Base-by-base conservation (phyloP, 2,797 vertebrate species). In the Sylvilagus floridanus region DNA sequence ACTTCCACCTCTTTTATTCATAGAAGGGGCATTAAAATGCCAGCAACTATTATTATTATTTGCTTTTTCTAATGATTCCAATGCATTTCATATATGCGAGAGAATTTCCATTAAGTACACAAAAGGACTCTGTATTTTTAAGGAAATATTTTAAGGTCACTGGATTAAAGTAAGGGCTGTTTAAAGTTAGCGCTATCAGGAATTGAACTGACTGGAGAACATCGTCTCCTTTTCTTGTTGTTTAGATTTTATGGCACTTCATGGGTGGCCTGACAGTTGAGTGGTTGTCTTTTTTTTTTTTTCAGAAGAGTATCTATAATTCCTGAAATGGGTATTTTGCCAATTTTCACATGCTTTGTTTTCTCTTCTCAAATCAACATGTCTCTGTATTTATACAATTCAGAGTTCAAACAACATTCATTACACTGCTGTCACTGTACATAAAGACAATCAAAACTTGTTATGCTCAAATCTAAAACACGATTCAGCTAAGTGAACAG, bases 291-390 rank as follows among this genome's bases (percentile, higher is more conserved):
- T 92, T 96, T 88, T 84, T 84, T 84, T 66, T 76, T 47, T 84
- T 81, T 60, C 82, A 82, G 77, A 83, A 93, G 86, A 96, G 79
- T 87, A 96, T 93, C 88, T 90, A 9, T 94, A 96, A 96, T 95
- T 95, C 95, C 83, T 78, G 68, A 89, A 96, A 85, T 92, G 90
- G 84, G 57, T 96, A 93, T 93, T 93, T 93, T 94, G 96, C 96
- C 96, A 97, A 94, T 95, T 96, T 97, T 96, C 95, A 95, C 93
- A 93, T 96, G 91, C 89, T 91, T 97, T 95, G 96, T 96, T 97
- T 97, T 95, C 68, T 92, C 83, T 95, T 96, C 76, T 93, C 92
- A 96, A 95, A 96, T 97, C 95, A 97, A 97, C 96, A 95, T 97
- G 95, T 96, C 88, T 84, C 68, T 5, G 14, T 96, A 96, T 96